These are phyloP conservation scores for Lophius piscatorius DNA, from an alignment of 2,113 vertebrate species.

Conservation along the genomic window DNA sequence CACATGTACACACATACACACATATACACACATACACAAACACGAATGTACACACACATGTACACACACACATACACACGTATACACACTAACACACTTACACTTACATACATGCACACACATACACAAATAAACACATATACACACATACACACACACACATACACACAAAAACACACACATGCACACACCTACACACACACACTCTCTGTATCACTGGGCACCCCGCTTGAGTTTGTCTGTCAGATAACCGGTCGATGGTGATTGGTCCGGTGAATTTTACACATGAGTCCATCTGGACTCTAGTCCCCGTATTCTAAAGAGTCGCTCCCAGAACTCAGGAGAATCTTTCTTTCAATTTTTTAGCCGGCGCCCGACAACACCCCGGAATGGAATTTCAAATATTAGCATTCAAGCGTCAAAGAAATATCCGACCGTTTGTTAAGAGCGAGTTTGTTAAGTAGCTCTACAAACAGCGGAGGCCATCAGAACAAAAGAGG, in stretches of 20 bases:
- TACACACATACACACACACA: conserved; percentile 1
- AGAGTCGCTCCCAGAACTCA: neutral
- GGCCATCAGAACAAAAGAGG: conserved; percentile 27
- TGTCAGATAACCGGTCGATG: neutral
- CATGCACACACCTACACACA: conserved; percentile 23
- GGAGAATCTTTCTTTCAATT: neutral
- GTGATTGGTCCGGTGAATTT: conserved; percentile 1
- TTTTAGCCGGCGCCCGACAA: conserved; percentile 9
- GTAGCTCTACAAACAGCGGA: conserved; percentile 37
- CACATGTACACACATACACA: neutral
- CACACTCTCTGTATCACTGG: conserved; percentile 21
- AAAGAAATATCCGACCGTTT: conserved; percentile 21
- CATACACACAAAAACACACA: conserved; percentile 9
- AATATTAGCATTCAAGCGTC: conserved; percentile 31
- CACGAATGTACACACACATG: conserved; percentile 7
- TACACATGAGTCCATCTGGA: neutral
- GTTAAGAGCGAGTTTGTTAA: conserved; percentile 9
- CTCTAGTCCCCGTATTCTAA: neutral
- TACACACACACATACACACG: neutral
- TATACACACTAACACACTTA: conserved; percentile 27
- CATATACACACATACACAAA: conserved; percentile 2
- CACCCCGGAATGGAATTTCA: conserved; percentile 41
- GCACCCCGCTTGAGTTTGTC: conserved; percentile 11
- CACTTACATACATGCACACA: neutral
- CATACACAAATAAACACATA: conserved; percentile 1